Base-by-base conservation (phyloP, 1,140 invertebrate species). In the Calosoma granatense region DNA sequence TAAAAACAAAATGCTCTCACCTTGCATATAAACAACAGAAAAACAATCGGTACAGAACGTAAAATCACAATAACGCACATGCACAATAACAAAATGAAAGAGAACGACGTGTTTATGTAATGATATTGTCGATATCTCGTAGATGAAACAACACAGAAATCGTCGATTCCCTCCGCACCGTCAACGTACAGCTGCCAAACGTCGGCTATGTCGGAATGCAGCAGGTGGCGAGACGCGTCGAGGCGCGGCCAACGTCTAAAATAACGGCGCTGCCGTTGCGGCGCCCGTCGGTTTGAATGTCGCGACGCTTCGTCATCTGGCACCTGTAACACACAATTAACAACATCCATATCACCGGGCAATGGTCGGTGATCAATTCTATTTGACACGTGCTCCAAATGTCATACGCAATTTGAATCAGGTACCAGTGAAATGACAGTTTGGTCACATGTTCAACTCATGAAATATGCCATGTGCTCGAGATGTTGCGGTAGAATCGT, bases 181-280 rank as follows among this genome's bases (percentile, higher is more conserved):
- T 54, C 39, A 22, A 56, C 47, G 21, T n/a, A n/a, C 14, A 19
- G 55, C 9, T 39, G 30, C 9, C 19, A 57, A 61, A 61, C 57
- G 22, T 51, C 30, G n/a, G 41, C 55, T 55, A 41, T 63, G 54
- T 59, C 12, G 56, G 58, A 58, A 57, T 36, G 58, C 55, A 64
- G 59, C 58, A 43, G 56, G 22, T 47, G 60, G 58, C 61, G 60
- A 60, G 63, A 62, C 65, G 65, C 66, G 67, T 68, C 67, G 65
- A 65, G 67, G 64, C 67, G 67, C 67, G 67, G 67, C 56, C 61
- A 67, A 65, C 67, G 67, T 62, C 64, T 64, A 56, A 68, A 68
- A 63, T 65, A 64, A 60, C 65, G 64, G 67, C 67, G 67, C 67
- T 68, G 62, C 26, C 66, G 66, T 68, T 65, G 66, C 65, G 67